Percentiles rank a stretch among this genome's conserved stretches.
Evolutionary conservation across 1,140 invertebrate genomes (phyloP).

Genomic region (Megalopta genalis): DNA sequence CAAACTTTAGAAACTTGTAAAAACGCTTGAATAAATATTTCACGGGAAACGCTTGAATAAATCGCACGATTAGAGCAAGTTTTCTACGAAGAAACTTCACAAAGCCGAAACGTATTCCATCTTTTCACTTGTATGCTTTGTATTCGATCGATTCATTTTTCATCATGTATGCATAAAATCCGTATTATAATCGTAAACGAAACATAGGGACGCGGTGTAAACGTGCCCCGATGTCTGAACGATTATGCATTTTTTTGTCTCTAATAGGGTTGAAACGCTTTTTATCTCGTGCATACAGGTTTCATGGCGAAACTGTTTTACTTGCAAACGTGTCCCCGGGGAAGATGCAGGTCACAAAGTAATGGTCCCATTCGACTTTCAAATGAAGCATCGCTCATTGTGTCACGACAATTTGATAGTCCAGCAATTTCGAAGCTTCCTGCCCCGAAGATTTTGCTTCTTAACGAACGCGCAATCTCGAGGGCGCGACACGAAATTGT

Average conservation of each 20-base stretch:
- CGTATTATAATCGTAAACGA: too few relatives aligned
- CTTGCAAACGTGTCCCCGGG: conserved; percentile 12
- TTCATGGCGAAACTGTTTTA: not conserved
- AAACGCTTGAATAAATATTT: too few relatives aligned
- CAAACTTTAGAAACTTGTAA: too few relatives aligned
- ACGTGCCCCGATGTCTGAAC: not conserved
- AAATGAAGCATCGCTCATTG: conserved; percentile 29
- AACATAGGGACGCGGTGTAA: too few relatives aligned
- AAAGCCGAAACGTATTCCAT: too few relatives aligned
- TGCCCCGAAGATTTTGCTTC: not conserved
- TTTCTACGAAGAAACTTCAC: too few relatives aligned
- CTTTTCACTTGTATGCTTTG: too few relatives aligned
- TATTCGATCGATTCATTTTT: too few relatives aligned
- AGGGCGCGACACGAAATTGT: not conserved
- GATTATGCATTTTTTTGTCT: not conserved
- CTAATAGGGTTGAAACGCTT: not conserved
- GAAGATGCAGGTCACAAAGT: conserved; percentile 13
- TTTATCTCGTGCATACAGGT: not conserved
- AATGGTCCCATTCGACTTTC: conserved; percentile 34
- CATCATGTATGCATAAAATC: too few relatives aligned
- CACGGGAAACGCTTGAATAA: too few relatives aligned
- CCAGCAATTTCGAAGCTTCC: conserved; percentile 3
- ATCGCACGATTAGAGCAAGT: too few relatives aligned
- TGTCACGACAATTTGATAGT: not conserved
- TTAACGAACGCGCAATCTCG: not conserved